Evolutionary conservation across 2,797 vertebrate species (phyloP).

Genomic region (Notoglanidium macrostoma): DNA sequence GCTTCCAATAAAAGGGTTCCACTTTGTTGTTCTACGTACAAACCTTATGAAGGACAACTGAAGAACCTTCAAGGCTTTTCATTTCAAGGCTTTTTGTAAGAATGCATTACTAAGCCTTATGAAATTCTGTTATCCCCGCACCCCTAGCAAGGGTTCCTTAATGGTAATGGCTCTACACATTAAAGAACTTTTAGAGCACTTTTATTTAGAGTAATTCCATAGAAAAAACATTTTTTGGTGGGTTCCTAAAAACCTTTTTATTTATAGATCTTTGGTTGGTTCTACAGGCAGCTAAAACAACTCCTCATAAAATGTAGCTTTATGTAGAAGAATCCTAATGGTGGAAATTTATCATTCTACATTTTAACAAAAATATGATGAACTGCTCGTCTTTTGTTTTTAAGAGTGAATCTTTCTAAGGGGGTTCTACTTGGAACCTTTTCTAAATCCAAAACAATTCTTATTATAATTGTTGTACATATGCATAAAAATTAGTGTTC

Average conservation of each 20-base stretch:
- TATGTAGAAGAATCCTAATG: neutral
- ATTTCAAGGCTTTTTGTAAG: neutral
- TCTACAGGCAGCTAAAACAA: neutral
- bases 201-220: neutral
- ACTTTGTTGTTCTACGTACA: neutral
- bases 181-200: too few relatives aligned
- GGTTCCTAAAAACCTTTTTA: neutral
- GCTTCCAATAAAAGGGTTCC: neutral
- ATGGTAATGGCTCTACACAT: neutral
- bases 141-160: neutral
- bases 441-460: neutral
- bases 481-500: neutral
- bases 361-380: neutral
- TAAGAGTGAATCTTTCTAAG: neutral
- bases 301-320: neutral
- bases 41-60: neutral
- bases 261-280: neutral
- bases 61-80: neutral
- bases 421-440: neutral
- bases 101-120: neutral
- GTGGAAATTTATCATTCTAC: neutral
- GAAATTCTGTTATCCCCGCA: neutral
- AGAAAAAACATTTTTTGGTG: neutral
- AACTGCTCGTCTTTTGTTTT: neutral
- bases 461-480: too few relatives aligned